These are phyloP conservation scores for Scelioninae gen. 1 DNA, from an alignment of 2,888 invertebrate genomes.

Conservation along the genomic window DNA sequence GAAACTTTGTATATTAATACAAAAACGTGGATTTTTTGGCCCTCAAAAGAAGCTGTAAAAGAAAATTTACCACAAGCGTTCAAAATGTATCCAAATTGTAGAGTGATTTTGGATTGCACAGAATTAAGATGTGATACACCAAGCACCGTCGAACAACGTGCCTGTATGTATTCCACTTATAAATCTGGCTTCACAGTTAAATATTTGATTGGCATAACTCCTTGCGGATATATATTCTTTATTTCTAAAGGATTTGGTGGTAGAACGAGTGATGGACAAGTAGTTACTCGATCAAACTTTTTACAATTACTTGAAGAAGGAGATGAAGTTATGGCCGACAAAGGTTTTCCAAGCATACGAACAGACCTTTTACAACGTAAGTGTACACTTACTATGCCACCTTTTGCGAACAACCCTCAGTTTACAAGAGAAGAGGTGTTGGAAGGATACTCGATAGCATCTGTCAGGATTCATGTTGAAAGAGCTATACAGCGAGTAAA, in stretches of 20 bases:
- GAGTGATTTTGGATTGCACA: not conserved
- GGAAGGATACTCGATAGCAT: constrained; percentile 64
- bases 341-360: constrained; percentile 15
- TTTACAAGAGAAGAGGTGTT: constrained; percentile 62
- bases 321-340: constrained; percentile 54
- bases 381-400: constrained; percentile 69
- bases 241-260: not conserved
- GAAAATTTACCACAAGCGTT: too few species aligned
- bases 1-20: too few species aligned
- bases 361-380: constrained; percentile 31
- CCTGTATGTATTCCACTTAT: not conserved
- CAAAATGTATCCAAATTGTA: not conserved
- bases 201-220: not conserved
- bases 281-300: constrained; percentile 56
- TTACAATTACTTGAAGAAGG: constrained; percentile 70
- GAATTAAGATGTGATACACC: not conserved
- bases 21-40: too few species aligned
- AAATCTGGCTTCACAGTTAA: not conserved
- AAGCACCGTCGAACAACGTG: not conserved
- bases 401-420: constrained; percentile 53
- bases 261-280: not conserved
- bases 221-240: too few species aligned
- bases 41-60: too few species aligned
- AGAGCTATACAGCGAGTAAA: constrained; percentile 50
- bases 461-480: constrained; percentile 67